Conservation (phyloP, 2,888 invertebrate species). For the Pachydiplax longipennis region DNA sequence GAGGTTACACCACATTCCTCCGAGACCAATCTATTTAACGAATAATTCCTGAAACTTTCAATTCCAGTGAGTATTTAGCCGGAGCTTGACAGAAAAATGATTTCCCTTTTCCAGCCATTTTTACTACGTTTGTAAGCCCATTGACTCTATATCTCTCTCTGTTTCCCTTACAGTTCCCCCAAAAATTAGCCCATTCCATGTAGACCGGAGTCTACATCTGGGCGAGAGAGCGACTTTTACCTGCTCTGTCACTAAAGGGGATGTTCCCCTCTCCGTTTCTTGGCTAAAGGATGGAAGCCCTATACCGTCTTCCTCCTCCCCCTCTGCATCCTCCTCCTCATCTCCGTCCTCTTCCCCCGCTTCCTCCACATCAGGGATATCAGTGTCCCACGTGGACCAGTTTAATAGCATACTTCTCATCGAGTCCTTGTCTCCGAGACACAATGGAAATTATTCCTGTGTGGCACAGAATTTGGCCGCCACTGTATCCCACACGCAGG, state of each 20-base stretch:
- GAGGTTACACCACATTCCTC: constrained; percentile 3
- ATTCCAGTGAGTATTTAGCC: not conserved
- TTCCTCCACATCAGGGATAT: constrained; percentile 59
- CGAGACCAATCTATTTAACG: not conserved
- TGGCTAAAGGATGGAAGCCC: constrained; percentile 79
- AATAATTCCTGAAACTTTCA: constrained; percentile 8
- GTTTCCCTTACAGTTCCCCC: constrained; percentile 72
- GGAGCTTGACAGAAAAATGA: constrained; percentile 5
- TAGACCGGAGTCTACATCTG: constrained; percentile 73
- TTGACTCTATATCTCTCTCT: constrained; percentile 47
- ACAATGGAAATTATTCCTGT: constrained; percentile 81
- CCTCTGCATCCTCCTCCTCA: constrained; percentile 4
- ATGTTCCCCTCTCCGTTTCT: constrained; percentile 75
- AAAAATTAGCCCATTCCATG: constrained; percentile 76
- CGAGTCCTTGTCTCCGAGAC: constrained; percentile 76
- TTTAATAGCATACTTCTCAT: constrained; percentile 81
- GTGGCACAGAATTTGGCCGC: constrained; percentile 76
- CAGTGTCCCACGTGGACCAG: constrained; percentile 76
- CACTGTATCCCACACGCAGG: constrained; percentile 76
- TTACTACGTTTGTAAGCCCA: not conserved
- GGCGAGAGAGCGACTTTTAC: constrained; percentile 77
- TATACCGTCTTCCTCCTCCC: constrained; percentile 50
- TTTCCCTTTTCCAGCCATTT: not conserved
- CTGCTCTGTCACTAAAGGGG: constrained; percentile 78
- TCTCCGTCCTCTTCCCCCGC: constrained; percentile 7